phyloP scores from a whole-genome alignment of 2,113 vertebrate species.

The Thunnus maccoyii region DNA sequence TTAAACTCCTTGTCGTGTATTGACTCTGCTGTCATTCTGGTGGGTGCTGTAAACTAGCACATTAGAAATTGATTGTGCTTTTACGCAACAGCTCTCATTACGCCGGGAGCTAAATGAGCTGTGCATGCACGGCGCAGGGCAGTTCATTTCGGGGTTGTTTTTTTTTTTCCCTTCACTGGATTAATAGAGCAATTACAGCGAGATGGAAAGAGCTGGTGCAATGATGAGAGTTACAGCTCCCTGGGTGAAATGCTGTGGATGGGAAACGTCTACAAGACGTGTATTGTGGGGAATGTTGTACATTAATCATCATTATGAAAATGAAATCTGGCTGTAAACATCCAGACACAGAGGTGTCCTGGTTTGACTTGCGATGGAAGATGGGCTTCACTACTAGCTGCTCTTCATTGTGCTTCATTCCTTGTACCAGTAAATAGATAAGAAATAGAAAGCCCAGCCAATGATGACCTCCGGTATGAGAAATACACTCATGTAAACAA shows the following conservation, averaged over 20 bases:
- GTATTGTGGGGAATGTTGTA: slow-evolving; percentile 13
- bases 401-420: no score
- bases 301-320: slow-evolving; percentile 28
- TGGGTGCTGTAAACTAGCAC: slow-evolving; percentile 62
- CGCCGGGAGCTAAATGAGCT: slow-evolving; percentile 67
- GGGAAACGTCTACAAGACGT: slow-evolving; percentile 11
- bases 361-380: slow-evolving; percentile 12
- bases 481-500: no score
- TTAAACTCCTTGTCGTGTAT: slow-evolving; percentile 75
- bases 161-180: slow-evolving; percentile 15
- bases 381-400: not conserved
- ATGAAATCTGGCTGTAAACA: slow-evolving; percentile 20
- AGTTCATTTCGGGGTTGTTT: slow-evolving; percentile 33
- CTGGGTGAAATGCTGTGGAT: slow-evolving; percentile 20
- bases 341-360: not conserved
- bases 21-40: slow-evolving; percentile 60
- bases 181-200: slow-evolving; percentile 69
- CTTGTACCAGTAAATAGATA: not conserved
- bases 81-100: slow-evolving; percentile 66
- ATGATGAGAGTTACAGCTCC: slow-evolving; percentile 51
- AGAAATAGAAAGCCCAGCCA: not conserved
- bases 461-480: not conserved
- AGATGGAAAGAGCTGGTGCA: slow-evolving; percentile 50
- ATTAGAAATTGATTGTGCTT: slow-evolving; percentile 75
- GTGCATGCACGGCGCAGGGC: not conserved